Evolutionary conservation across 2,888 invertebrate genomes (phyloP).

Genomic region (Chymomyza procnemis): DNA sequence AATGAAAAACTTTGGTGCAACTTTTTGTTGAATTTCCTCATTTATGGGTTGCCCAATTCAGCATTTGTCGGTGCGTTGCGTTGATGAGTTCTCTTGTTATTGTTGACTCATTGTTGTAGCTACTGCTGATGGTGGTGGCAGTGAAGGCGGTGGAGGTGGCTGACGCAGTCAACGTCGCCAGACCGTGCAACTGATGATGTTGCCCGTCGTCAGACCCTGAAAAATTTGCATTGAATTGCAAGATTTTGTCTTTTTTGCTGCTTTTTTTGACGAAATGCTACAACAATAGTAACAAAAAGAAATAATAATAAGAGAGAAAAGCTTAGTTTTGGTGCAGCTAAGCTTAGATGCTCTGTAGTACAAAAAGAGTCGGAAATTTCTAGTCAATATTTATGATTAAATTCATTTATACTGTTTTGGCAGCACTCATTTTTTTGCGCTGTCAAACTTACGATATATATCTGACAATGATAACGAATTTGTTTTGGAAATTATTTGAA

Average conservation of each 20-base stretch:
- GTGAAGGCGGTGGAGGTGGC: background rate
- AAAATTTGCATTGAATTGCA: constrained; percentile 61
- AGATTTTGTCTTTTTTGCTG: constrained; percentile 15
- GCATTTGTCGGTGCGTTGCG: constrained; percentile 25
- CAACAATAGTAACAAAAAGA: background rate
- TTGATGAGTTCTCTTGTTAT: constrained; percentile 16
- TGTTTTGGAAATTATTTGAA: too few species aligned
- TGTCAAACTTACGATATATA: too few species aligned
- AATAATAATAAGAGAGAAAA: background rate
- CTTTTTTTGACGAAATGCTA: constrained; percentile 42
- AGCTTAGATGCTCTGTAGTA: background rate
- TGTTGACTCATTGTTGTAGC: constrained; percentile 11
- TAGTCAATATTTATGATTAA: too few species aligned
- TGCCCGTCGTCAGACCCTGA: constrained; percentile 10
- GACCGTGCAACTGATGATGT: constrained; percentile 24
- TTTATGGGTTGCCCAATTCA: constrained; percentile 33
- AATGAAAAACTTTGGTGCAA: constrained; percentile 12
- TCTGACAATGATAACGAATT: too few species aligned
- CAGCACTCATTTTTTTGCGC: too few species aligned
- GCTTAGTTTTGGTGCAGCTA: background rate
- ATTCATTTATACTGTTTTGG: too few species aligned
- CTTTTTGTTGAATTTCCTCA: constrained; percentile 16
- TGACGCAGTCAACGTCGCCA: constrained; percentile 8
- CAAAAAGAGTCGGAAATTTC: too few species aligned
- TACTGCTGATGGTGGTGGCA: background rate